Percentiles rank a stretch among this genome's conserved stretches.
Conservation (phyloP, 2,797 vertebrate species). For the Merluccius polli region DNA sequence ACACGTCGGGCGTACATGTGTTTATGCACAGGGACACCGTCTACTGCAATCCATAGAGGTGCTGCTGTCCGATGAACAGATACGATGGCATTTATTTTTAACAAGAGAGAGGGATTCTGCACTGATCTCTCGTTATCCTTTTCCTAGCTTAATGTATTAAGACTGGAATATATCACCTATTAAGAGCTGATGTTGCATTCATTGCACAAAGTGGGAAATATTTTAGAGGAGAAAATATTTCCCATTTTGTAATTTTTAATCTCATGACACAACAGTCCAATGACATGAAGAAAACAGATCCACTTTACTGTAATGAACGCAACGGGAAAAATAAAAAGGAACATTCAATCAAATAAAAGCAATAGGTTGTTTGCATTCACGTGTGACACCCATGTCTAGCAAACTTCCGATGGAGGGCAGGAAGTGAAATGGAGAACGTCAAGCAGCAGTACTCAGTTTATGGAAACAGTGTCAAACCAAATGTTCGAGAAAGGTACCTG, state of each 20-base stretch:
- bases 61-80: background rate
- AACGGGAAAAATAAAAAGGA: background rate
- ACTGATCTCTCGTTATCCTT: background rate
- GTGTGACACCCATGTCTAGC: background rate
- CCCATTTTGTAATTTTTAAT: background rate
- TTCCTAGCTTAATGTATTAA: background rate
- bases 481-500: too few species aligned
- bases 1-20: background rate
- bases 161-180: background rate
- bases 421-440: background rate
- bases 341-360: background rate
- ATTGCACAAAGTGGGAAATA: background rate
- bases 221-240: background rate
- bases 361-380: background rate
- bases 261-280: background rate
- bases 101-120: background rate
- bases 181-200: background rate
- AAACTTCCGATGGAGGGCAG: background rate
- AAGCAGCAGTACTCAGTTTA: background rate
- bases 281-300: background rate
- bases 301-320: background rate
- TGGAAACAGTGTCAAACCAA: too few species aligned
- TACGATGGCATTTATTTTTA: background rate
- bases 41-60: background rate
- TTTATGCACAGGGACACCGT: background rate